Evolutionary conservation across 2,888 invertebrate genomes (phyloP), one percentile per base, ranked within the genome.

Genomic region (Crepidodera aurea): DNA sequence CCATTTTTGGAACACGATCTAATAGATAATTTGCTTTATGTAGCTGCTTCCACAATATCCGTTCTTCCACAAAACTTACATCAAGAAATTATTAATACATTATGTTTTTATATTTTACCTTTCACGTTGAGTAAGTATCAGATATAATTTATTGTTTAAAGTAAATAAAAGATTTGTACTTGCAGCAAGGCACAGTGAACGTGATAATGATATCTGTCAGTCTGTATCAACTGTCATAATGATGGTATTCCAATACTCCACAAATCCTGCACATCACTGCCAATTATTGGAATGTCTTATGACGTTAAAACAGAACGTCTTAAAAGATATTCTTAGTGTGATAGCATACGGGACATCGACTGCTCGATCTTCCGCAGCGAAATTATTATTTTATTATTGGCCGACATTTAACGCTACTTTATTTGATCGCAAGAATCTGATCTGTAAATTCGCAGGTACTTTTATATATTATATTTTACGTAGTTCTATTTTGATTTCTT

Each of bases 301-400:
- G 97, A 91, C 94, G 1, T 86, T 95, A 74, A 97, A 97, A 81
- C 89, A 90, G 70, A 90, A 92, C 68, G 90, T 97, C 8, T 91
- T 95, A 42, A 94, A 93, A 82, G 98, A 99, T 80, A 87, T 99
- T 62, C 84, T 99, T 27, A 93, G 94, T 79, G 96, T 98, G 27
- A 93, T 98, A 68, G 98, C 98, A 8, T 95, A 98, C 81, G 99
- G 99, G 42, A 97, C 98, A 0, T 90, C 94, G 67, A 91, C 92
- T 51, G 94, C 98, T 0, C 84, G 97, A 51, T 90, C 94, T n/a
- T 95, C 96, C 0, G 98, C 98, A 1, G 96, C 96, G 54, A 96
- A 98, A 82, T 85, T 99, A 34, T 86, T 99, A 50, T 98, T 99
- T 83, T 96, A 98, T 84, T 99, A 99, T 81, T 99, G 98, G 98